Conservation (phyloP, 1,140 invertebrate genomes). For the Lycorma delicatula region DNA sequence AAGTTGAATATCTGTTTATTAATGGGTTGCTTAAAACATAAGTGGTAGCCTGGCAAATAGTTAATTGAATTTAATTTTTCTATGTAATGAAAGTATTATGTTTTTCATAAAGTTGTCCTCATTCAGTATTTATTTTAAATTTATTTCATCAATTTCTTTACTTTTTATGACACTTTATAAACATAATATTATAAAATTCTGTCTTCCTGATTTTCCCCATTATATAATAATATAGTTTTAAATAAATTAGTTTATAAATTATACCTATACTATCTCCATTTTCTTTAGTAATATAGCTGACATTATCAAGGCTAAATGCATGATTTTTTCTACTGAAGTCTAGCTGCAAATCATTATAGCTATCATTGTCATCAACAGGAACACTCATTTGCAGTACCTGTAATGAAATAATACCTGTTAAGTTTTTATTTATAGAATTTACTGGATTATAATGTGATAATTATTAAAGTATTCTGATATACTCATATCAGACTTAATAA, state of each 20-base stretch:
- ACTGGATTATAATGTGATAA: too few species aligned
- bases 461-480: too few species aligned
- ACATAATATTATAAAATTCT: not conserved
- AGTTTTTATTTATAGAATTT: too few species aligned
- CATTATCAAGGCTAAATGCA: conserved; percentile 74
- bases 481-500: conserved; percentile 1
- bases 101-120: too few species aligned
- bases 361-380: conserved; percentile 64
- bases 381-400: conserved; percentile 82
- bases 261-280: conserved; percentile 42
- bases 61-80: too few species aligned
- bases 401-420: conserved; percentile 18
- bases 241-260: not conserved
- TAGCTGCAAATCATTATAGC: conserved; percentile 67
- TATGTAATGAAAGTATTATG: too few species aligned
- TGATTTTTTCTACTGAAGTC: conserved; percentile 81
- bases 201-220: too few species aligned
- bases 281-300: conserved; percentile 76
- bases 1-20: too few species aligned
- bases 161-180: not conserved
- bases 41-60: too few species aligned
- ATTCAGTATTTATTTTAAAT: too few species aligned
- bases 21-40: too few species aligned
- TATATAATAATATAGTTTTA: too few species aligned
- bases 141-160: not conserved